Evolutionary conservation across 64 coral and sea anemone genomes (phyloP), one percentile per base, ranked within the genome.

Genomic region (Acropora yongei): DNA sequence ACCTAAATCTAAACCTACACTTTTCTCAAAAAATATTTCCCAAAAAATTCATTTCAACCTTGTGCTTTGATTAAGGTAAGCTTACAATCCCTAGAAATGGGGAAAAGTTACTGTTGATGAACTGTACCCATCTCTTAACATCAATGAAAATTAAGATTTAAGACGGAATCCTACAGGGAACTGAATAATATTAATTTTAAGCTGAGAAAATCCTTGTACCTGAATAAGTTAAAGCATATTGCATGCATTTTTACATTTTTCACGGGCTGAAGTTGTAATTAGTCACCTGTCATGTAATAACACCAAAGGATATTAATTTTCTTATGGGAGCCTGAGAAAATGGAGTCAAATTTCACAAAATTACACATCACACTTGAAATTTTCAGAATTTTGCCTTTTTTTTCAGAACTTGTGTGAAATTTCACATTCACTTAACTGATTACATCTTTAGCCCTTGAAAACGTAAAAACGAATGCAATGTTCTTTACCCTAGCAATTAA

Each of bases 161-260:
- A 69, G 67, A 69, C 67, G 67, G 67, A 69, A 69, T 1, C 67
- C 67, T 18, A 18, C 12, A 69, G 67, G 67, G 3, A 69, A 69
- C n/a, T 69, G n/a, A 69, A 69, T 69, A 69, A 69, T 69, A 69
- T 69, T 69, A 69, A 69, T 69, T 69, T 69, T 20, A 69, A 69
- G 67, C n/a, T 1, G 67, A 69, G 14, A 69, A 69, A 69, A 69
- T 18, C 3, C 67, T 20, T 69, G 14, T 4, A 69, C 67, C 67
- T 1, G 67, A 69, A 55, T 55, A 55, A 55, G 51, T 55, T 55
- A 55, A 55, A 55, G 51, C 67, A 69, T 69, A 69, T 20, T 69
- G 67, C 67, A 69, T 69, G 12, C 67, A 18, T 69, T 69, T 69
- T 69, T 69, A 69, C 67, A 69, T 69, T 4, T 14, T 69, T 69